Evolutionary conservation across 2,888 invertebrate genomes (phyloP), one percentile per base, ranked within the genome.

Genomic region (Gastrophysa polygoni): DNA sequence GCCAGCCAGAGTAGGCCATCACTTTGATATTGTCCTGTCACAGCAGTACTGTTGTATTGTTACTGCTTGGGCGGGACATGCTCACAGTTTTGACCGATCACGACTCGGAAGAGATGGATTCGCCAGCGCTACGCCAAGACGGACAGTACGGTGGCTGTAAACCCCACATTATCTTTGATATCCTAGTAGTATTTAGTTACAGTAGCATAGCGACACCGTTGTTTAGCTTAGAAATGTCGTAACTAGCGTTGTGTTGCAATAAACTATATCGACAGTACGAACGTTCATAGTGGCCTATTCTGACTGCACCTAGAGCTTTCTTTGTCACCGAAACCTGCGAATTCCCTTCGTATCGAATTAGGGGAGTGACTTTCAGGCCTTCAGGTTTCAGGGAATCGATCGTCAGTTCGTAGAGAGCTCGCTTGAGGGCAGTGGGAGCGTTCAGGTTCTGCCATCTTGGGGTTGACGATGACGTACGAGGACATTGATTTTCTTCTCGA

Each of bases 21-120:
- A n/a, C 89, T 87, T 88, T 91, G 87, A 94, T 94, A 94, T 95
- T 95, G 94, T 95, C 94, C 93, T 93, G 94, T 94, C 94, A 94
- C 94, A 94, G 94, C 94, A 94, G 94, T 94, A 94, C 89, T 88
- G 82, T 83, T 85, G 83, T 82, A 74, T 82, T 73, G 85, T 86
- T 94, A 94, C 94, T 94, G 94, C 91, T 94, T 92, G 89, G 88
- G 86, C 91, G 88, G 92, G 94, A 93, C 94, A 94, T 92, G 87
- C 87, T 85, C 88, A 87, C 85, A 85, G 88, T 85, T 24, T 43
- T 20, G 54, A 21, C 34, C 38, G 14, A 6, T 17, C 11, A 51
- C 2, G 32, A 34, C 34, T 16, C 24, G 7, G 24, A 24, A 7
- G 7, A 24, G 24, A 24, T n/a, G 49, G 16, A 28, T 28, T 11